Evolutionary conservation across 2,797 vertebrate genomes (phyloP).

Genomic region (Leuciscus waleckii): DNA sequence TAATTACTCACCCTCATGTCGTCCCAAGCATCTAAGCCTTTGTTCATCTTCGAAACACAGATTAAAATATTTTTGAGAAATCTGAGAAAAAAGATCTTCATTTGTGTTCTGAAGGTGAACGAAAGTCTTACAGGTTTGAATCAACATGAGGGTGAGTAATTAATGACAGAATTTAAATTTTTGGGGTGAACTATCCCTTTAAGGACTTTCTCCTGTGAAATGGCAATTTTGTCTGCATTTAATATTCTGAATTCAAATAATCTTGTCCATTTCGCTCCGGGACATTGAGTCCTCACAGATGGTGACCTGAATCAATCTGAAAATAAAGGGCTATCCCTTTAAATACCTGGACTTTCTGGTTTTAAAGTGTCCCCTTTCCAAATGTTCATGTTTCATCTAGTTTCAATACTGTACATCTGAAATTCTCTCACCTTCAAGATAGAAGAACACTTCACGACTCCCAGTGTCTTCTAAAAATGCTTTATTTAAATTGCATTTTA

Average conservation of each 20-base stretch:
- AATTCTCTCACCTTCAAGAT: background rate
- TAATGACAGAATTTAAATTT: background rate
- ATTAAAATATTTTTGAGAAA: too few relatives aligned
- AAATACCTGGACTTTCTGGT: background rate
- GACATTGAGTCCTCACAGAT: constrained; percentile 42
- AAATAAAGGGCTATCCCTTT: background rate
- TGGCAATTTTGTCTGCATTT: background rate
- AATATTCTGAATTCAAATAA: constrained; percentile 31
- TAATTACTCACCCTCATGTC: background rate
- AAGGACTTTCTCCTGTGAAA: background rate
- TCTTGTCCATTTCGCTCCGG: constrained; percentile 20
- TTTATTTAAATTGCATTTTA: background rate
- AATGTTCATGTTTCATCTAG: background rate
- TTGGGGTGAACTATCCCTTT: background rate
- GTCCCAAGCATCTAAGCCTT: background rate
- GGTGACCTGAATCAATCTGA: constrained; percentile 37
- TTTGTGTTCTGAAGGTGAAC: too few relatives aligned
- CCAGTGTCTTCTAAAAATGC: background rate
- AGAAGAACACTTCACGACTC: background rate
- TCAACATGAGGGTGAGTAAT: background rate
- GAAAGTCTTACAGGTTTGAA: background rate
- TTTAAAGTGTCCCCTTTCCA: background rate
- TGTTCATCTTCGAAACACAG: background rate
- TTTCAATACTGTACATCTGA: background rate
- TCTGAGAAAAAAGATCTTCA: background rate